Conservation (phyloP, 2,113 vertebrate genomes). For the Callorhinus ursinus region DNA sequence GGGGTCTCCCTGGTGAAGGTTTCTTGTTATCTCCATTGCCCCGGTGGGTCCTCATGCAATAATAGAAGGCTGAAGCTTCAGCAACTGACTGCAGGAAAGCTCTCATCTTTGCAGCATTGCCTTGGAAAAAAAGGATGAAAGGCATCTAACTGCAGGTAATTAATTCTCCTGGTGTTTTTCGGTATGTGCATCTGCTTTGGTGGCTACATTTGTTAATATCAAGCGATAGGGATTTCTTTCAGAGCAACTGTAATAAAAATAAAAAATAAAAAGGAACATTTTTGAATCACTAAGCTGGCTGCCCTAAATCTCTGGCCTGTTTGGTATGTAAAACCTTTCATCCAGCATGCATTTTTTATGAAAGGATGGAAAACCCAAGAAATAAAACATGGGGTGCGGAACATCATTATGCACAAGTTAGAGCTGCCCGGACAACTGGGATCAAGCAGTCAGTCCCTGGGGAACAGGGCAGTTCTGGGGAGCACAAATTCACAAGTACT, state of each 20-base stretch:
- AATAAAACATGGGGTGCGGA: neutral
- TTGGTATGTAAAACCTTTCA: slow-evolving; percentile 82
- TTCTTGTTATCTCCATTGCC: neutral
- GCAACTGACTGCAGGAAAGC: neutral
- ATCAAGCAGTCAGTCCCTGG: neutral
- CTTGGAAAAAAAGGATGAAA: slow-evolving; percentile 18
- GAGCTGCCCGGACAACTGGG: neutral
- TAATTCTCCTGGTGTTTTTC: slow-evolving; percentile 71
- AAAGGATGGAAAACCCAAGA: slow-evolving; percentile 34
- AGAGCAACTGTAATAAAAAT: slow-evolving; percentile 54
- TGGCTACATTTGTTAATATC: slow-evolving; percentile 67
- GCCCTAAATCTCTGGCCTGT: slow-evolving; percentile 73
- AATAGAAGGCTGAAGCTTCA: neutral
- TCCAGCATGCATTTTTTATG: slow-evolving; percentile 77
- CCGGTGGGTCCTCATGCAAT: neutral
- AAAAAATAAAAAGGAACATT: neutral
- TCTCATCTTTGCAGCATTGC: neutral
- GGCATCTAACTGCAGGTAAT: slow-evolving; percentile 48
- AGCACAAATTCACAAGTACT: neutral
- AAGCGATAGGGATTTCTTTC: slow-evolving; percentile 68
- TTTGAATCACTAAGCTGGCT: slow-evolving; percentile 72
- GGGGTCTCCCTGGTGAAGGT: neutral
- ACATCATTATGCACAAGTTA: neutral
- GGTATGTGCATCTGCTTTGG: slow-evolving; percentile 23
- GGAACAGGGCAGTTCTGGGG: neutral